These are phyloP conservation scores for Aplodontia rufa DNA, from an alignment of 2,113 vertebrate genomes.

Conservation along the genomic window DNA sequence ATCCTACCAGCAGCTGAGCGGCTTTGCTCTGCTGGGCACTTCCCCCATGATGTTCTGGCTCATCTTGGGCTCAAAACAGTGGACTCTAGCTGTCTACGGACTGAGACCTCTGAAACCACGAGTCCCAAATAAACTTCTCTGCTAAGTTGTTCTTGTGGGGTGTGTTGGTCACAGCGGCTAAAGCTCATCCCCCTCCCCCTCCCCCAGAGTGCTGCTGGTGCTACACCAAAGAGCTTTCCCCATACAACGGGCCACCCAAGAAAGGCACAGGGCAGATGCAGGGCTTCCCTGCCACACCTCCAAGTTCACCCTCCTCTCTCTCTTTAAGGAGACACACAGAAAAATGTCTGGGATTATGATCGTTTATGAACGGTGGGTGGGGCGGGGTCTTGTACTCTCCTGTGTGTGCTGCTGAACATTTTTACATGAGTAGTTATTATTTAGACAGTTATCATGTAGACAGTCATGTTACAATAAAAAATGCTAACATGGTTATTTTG, in stretches of 20 bases:
- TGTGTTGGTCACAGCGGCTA: no score
- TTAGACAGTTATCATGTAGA: conserved; percentile 9
- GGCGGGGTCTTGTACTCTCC: background rate
- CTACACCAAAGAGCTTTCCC: background rate
- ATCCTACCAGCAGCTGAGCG: no score
- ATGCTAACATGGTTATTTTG: background rate
- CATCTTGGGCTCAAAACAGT: no score
- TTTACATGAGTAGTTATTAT: background rate
- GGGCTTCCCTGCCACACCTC: background rate
- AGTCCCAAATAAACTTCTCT: no score
- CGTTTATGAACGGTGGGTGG: background rate
- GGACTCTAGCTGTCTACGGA: no score
- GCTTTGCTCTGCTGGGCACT: no score
- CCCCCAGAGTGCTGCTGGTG: background rate
- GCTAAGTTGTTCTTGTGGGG: no score
- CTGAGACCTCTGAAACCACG: no score
- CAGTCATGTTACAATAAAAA: background rate
- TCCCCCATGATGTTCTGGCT: no score
- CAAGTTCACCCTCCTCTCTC: no score
- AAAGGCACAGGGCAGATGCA: background rate
- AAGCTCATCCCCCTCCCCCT: no score
- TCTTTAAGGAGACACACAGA: background rate
- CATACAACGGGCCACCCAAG: background rate
- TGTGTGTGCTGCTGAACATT: background rate
- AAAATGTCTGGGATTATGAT: background rate